Evolutionary conservation across 1,140 invertebrate genomes (phyloP), one percentile per base, ranked within the genome.

Genomic region (Trichomalopsis sarcophagae): DNA sequence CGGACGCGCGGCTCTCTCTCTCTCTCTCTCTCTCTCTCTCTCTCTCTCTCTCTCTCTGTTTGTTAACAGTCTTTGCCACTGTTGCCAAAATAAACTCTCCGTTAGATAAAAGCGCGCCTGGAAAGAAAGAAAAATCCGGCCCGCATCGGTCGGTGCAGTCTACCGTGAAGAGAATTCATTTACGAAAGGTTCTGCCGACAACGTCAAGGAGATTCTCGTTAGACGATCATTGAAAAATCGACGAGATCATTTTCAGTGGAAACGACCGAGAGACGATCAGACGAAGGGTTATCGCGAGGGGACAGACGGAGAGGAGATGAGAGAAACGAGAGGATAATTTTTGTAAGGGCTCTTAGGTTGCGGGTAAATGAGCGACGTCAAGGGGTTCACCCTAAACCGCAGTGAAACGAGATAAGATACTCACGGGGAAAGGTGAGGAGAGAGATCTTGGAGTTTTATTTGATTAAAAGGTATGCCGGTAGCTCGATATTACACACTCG

Each of bases 11-110:
- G 73, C 30, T n/a, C 44, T 27, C 27, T 27, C 27, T 27, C 27
- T 27, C 27, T 27, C 27, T 27, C 27, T 27, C 27, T 27, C 27
- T 27, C 27, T 27, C 27, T 27, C 27, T 27, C 27, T 27, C 27
- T 27, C 27, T 27, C 27, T 27, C 27, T 27, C 27, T 27, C 27
- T 27, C 27, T 27, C 27, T 50, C 30, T 73, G 55, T 84, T 79
- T 84, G 55, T 44, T 73, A 66, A 44, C 81, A 50, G 40, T 50
- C 66, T 73, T 79, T 62, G 44, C 27, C 44, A 33, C 10, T 33
- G n/a, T 47, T 77, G 74, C 74, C 74, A 83, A 83, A 83, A 77
- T 77, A 77, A 83, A 66, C 80, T 81, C 71, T 13, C 55, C 27
- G 33, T 27, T 1, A 6, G 17, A 17, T n/a, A n/a, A 21, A 21